Conservation (phyloP, 2,888 invertebrate genomes). For the Polylopha cassiicola region DNA sequence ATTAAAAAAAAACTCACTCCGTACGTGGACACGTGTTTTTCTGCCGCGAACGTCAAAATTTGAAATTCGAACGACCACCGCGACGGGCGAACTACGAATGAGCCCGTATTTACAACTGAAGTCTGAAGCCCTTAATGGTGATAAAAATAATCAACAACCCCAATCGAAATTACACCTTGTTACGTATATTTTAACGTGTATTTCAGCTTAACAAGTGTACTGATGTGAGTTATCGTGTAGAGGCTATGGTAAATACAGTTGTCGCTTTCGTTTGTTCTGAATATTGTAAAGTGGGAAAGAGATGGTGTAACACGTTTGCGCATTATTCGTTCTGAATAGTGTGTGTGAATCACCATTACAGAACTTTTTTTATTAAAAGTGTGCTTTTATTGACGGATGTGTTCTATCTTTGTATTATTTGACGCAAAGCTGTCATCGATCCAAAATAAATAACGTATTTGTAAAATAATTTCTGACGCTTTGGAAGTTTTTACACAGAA, state of each 20-base stretch:
- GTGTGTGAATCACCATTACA: slow-evolving; percentile 43
- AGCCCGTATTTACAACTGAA: slow-evolving; percentile 36
- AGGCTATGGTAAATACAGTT: slow-evolving; percentile 39
- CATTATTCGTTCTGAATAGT: slow-evolving; percentile 41
- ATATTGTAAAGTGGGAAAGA: slow-evolving; percentile 33
- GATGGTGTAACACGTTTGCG: slow-evolving; percentile 39
- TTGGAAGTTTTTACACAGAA: too few relatives aligned
- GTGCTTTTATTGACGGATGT: slow-evolving; percentile 52
- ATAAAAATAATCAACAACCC: slow-evolving; percentile 46
- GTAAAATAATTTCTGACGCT: too few relatives aligned
- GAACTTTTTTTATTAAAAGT: slow-evolving; percentile 49
- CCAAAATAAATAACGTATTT: too few relatives aligned
- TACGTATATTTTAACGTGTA: slow-evolving; percentile 25
- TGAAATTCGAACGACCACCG: slow-evolving; percentile 30
- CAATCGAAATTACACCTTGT: slow-evolving; percentile 41
- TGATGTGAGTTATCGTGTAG: slow-evolving; percentile 44
- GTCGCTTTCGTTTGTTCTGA: slow-evolving; percentile 41
- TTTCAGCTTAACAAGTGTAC: slow-evolving; percentile 23
- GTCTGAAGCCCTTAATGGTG: slow-evolving; percentile 45
- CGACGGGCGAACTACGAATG: slow-evolving; percentile 47
- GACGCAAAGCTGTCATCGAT: too few relatives aligned
- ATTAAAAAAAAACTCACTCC: slow-evolving; percentile 36
- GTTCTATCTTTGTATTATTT: too few relatives aligned
- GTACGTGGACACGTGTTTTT: slow-evolving; percentile 34
- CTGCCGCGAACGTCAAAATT: slow-evolving; percentile 24